phyloP scores from a whole-genome alignment of 2,888 invertebrate genomes.

The Octonoba sinensis region DNA sequence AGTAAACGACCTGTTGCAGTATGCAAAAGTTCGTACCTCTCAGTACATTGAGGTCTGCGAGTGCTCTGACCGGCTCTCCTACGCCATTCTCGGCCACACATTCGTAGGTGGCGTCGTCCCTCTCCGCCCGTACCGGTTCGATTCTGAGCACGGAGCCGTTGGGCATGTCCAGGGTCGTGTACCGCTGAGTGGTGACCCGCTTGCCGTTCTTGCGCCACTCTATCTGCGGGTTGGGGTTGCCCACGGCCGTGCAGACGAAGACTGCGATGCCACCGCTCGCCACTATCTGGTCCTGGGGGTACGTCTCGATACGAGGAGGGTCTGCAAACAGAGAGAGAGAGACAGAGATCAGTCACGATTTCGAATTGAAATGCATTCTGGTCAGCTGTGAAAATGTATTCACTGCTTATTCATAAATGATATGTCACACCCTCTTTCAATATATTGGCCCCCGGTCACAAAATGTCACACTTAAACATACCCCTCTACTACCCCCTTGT shows the following conservation, averaged over 20 bases:
- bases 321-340: slow-evolving; percentile 73
- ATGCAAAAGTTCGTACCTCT: slow-evolving; percentile 79
- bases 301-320: slow-evolving; percentile 93
- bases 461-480: too few relatives aligned
- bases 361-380: background rate
- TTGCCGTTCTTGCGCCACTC: slow-evolving; percentile 97
- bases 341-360: background rate
- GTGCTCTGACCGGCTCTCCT: slow-evolving; percentile 92
- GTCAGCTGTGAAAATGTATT: background rate
- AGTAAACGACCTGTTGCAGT: background rate
- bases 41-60: slow-evolving; percentile 89
- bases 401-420: background rate
- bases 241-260: slow-evolving; percentile 94
- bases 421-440: too few relatives aligned
- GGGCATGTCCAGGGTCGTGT: slow-evolving; percentile 72
- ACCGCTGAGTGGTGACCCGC: slow-evolving; percentile 78
- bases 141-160: slow-evolving; percentile 90
- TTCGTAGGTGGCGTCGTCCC: slow-evolving; percentile 93
- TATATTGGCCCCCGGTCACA: too few relatives aligned
- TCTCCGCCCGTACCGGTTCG: slow-evolving; percentile 84
- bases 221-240: slow-evolving; percentile 84
- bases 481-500: too few relatives aligned
- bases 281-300: slow-evolving; percentile 92
- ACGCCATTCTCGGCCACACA: slow-evolving; percentile 98
- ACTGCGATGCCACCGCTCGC: slow-evolving; percentile 92